Percentiles rank a stretch among this genome's conserved stretches.
phyloP scores from a whole-genome alignment of 37 sponge, comb jelly and placozoan genomes.

The Diacarnus erythraeanus region DNA sequence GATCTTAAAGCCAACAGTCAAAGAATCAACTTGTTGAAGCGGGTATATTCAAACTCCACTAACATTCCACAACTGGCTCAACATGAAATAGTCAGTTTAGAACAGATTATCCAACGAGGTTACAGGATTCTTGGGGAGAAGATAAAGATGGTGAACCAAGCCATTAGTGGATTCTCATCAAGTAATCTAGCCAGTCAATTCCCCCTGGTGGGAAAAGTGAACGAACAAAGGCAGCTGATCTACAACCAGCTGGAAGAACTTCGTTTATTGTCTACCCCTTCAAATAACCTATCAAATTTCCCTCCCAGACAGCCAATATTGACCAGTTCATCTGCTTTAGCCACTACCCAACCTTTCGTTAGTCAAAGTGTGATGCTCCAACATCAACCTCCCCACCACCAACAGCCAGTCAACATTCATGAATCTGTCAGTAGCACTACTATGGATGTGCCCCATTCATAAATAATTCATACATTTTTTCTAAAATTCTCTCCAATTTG shows the following conservation, averaged over 20 bases:
- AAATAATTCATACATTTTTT: too few species aligned
- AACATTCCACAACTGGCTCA: not conserved
- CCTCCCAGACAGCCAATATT: too few species aligned
- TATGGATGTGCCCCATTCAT: too few species aligned
- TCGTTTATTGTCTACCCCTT: not conserved
- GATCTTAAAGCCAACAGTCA: not conserved
- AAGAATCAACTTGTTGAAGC: not conserved
- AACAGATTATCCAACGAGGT: not conserved
- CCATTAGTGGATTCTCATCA: not conserved
- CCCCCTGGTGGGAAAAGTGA: not conserved
- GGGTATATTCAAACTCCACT: not conserved
- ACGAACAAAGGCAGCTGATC: slow-evolving; percentile 1
- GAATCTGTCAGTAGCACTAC: too few species aligned
- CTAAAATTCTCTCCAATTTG: too few species aligned
- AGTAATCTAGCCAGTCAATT: not conserved
- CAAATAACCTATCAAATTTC: too few species aligned
- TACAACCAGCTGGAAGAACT: not conserved
- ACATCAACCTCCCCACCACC: too few species aligned
- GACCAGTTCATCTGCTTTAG: too few species aligned
- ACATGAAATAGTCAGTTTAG: not conserved
- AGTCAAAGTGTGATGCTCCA: too few species aligned
- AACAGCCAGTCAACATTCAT: too few species aligned
- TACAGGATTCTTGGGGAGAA: not conserved
- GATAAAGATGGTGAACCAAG: not conserved
- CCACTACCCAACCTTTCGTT: too few species aligned